Conservation (phyloP, 1,140 invertebrate species). For the Patella vulgata region DNA sequence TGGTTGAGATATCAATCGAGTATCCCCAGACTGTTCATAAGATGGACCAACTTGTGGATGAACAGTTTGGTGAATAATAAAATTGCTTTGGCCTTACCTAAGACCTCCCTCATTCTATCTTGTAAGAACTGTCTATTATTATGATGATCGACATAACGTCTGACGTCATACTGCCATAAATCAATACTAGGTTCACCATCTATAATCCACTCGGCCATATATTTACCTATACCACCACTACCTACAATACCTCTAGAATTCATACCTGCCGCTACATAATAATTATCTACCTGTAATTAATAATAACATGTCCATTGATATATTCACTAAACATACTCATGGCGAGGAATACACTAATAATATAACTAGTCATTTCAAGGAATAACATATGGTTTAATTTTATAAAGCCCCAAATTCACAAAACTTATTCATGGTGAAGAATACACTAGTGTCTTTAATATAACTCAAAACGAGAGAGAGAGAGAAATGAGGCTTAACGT, state of each 20-base stretch:
- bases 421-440: too few species aligned
- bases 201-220: conserved; percentile 89
- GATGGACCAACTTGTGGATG: too few species aligned
- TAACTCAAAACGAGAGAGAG: too few species aligned
- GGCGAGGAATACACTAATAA: too few species aligned
- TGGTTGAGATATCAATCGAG: too few species aligned
- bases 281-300: conserved; percentile 82
- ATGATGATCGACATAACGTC: conserved; percentile 92
- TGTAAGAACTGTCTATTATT: conserved; percentile 94
- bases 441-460: too few species aligned
- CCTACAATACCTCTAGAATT: conserved; percentile 93
- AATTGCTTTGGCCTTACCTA: conserved; percentile 72
- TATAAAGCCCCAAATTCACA: too few species aligned
- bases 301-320: not conserved
- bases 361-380: too few species aligned
- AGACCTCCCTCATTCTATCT: conserved; percentile 93
- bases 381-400: too few species aligned
- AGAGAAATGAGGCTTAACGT: too few species aligned
- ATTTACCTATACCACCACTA: conserved; percentile 91
- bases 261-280: conserved; percentile 95
- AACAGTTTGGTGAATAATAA: too few species aligned
- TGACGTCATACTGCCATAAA: conserved; percentile 91
- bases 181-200: conserved; percentile 77
- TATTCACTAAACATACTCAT: not conserved
- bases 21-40: too few species aligned